A percentile compares a stretch with the other conserved stretches of the same genome.
Evolutionary conservation across 1,140 invertebrate genomes (phyloP).

Genomic region (Chrysoperla carnea): DNA sequence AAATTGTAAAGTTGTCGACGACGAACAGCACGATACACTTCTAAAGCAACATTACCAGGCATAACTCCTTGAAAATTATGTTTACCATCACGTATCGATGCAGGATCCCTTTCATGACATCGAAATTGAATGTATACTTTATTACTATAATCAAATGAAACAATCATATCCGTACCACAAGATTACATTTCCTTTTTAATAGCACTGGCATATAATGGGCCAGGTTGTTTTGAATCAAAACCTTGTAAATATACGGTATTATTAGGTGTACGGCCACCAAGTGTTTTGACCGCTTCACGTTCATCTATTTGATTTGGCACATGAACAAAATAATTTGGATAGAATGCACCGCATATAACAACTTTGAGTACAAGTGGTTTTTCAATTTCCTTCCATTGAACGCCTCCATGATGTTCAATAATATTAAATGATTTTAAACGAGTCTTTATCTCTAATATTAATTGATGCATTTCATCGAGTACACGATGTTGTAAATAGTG

Average conservation of each 20-base stretch:
- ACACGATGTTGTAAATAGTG: slow-evolving; percentile 56
- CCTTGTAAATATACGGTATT: slow-evolving; percentile 60
- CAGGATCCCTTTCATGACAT: slow-evolving; percentile 11
- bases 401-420: slow-evolving; percentile 18
- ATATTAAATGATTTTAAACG: slow-evolving; percentile 38
- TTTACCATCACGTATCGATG: slow-evolving; percentile 10
- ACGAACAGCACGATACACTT: slow-evolving; percentile 66
- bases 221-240: slow-evolving; percentile 48
- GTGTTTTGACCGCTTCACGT: slow-evolving; percentile 37
- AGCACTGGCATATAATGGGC: slow-evolving; percentile 41
- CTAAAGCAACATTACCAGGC: slow-evolving; percentile 39
- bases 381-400: slow-evolving; percentile 26
- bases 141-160: slow-evolving; percentile 38
- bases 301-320: slow-evolving; percentile 23
- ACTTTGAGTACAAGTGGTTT: slow-evolving; percentile 43
- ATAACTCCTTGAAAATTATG: slow-evolving; percentile 19
- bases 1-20: slow-evolving; percentile 36
- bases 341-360: slow-evolving; percentile 66
- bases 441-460: slow-evolving; percentile 46
- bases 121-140: slow-evolving; percentile 42
- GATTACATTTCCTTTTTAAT: slow-evolving; percentile 33
- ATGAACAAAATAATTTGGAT: slow-evolving; percentile 75
- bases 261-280: slow-evolving; percentile 54
- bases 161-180: slow-evolving; percentile 28
- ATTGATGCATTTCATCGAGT: slow-evolving; percentile 50